These are phyloP conservation scores for Etheostoma nigrum DNA, from an alignment of 2,797 vertebrate species.

Conservation along the genomic window DNA sequence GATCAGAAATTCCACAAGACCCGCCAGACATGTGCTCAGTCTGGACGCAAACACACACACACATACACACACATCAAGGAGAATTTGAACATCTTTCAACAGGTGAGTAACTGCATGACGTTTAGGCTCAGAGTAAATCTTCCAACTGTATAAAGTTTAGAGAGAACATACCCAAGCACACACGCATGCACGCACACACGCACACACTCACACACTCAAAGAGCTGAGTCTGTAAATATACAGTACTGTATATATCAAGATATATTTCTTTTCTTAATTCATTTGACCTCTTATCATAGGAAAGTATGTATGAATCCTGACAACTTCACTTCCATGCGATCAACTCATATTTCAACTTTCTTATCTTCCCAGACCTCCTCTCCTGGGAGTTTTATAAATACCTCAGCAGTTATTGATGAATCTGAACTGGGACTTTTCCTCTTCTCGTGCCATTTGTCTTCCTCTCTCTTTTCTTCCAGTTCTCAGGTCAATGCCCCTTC, in stretches of 20 bases:
- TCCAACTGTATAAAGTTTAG: slow-evolving; percentile 72
- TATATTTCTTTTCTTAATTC: slow-evolving; percentile 64
- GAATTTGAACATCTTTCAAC: slow-evolving; percentile 42
- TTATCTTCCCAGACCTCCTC: slow-evolving; percentile 56
- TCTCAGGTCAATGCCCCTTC: slow-evolving; percentile 37
- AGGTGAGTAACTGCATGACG: slow-evolving; percentile 58
- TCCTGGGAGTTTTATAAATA: slow-evolving; percentile 58
- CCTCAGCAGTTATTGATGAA: slow-evolving; percentile 65
- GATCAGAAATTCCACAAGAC: slow-evolving; percentile 61
- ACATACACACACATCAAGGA: not conserved
- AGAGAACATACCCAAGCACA: slow-evolving; percentile 31
- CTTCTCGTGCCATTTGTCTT: slow-evolving; percentile 31
- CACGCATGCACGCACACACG: slow-evolving; percentile 15
- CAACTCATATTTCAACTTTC: slow-evolving; percentile 54
- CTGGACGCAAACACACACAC: slow-evolving; percentile 18
- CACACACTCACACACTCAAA: slow-evolving; percentile 18
- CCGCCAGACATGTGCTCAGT: slow-evolving; percentile 47
- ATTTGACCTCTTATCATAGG: slow-evolving; percentile 51
- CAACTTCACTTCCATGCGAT: slow-evolving; percentile 53
- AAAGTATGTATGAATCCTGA: slow-evolving; percentile 47
- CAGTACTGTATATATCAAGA: not conserved
- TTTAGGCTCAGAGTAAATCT: slow-evolving; percentile 61
- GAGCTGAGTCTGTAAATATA: slow-evolving; percentile 2
- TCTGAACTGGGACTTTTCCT: slow-evolving; percentile 37
- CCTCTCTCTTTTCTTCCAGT: slow-evolving; percentile 1